Evolutionary conservation across 2,113 vertebrate genomes (phyloP), one percentile per base, ranked within the genome.

Genomic region (Rhegmatorhina hoffmannsi): DNA sequence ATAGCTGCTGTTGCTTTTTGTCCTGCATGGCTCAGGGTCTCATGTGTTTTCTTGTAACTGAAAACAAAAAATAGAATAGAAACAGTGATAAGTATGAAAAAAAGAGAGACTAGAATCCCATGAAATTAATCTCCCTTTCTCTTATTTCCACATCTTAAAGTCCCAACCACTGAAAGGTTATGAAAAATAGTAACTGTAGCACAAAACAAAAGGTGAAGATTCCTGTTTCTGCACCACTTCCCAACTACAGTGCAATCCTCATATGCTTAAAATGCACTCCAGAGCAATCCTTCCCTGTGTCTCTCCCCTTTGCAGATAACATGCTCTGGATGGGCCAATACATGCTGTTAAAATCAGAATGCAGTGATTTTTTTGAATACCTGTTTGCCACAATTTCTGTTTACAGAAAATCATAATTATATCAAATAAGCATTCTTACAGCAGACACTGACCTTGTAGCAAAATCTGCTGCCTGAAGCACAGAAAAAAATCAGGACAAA

Each of bases 31-130:
- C 98, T 98, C 85, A 99, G 94, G 4, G 99, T 99, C 96, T 99
- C 99, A 0, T 99, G 99, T 13, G 99, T 99, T 96, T 99, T 99
- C 98, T 99, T 99, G 91, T 99, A 99, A 77, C 99, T 99, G 88
- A 14, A 88, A 94, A 83, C 33, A 96, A 92, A 97, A 72, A 82
- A 60, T 2, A 90, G 29, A 90, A 85, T 20, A 93, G 68, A 92
- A 88, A 70, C 17, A 70, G 17, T 11, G 20, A 4, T 60, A 55
- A 95, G 6, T 24, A 52, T 38, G 28, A 13, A 50, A 92, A 87
- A 92, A 56, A 47, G 10, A 70, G 47, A 56, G 20, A 50, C 10
- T 26, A 60, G 25, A 92, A 79, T 53, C 8, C 68, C 8, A 24
- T 56, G 9, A 28, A 58, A 89, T 6, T 53, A 52, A 82, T 69